Base-by-base conservation (phyloP, 2,888 invertebrate species). In the Agrotis segetum region DNA sequence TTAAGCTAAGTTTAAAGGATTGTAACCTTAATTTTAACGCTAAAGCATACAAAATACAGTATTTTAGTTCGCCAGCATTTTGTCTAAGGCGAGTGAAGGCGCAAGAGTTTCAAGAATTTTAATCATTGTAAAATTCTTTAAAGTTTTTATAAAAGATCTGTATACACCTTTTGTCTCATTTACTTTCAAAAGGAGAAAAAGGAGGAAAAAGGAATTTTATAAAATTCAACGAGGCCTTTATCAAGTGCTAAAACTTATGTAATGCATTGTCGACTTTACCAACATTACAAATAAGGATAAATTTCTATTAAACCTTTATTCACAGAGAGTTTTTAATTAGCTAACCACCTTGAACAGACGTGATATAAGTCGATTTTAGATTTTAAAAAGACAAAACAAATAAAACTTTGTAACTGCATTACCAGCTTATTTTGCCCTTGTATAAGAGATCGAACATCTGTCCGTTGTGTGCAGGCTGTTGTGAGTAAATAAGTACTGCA, bases 111-210 rank as follows among this genome's bases (percentile, higher is more conserved):
- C 17, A 50, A 71, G 52, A 71, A 71, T 74, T 21, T 71, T 21
- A 40, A 24, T 61, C 50, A 69, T 64, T 40, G 47, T 65, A 47
- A 75, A 77, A 60, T 53, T 50, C 11, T 67, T 71, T 2, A 49
- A 66, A 14, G n/a, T 50, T 62, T 68, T 77, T 63, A 46, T 40
- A 19, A 73, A 67, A 77, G 16, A 52, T 74, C 67, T 70, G 59
- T 21, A 74, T 46, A 59, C 47, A 67, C 21, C 17, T 58, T 62
- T 47, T 24, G 55, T 66, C 60, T 47, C 24, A 63, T 74, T 78
- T 67, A 55, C 50, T 71, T 58, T 40, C 46, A 59, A 65, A 64
- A 21, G 29, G 16, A 29, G 58, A n/a, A n/a, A n/a, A n/a, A n/a
- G n/a, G n/a, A n/a, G n/a, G n/a, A n/a, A n/a, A n/a, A n/a, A n/a